phyloP scores from a whole-genome alignment of 1,140 invertebrate species.

The Halictus rubicundus region DNA sequence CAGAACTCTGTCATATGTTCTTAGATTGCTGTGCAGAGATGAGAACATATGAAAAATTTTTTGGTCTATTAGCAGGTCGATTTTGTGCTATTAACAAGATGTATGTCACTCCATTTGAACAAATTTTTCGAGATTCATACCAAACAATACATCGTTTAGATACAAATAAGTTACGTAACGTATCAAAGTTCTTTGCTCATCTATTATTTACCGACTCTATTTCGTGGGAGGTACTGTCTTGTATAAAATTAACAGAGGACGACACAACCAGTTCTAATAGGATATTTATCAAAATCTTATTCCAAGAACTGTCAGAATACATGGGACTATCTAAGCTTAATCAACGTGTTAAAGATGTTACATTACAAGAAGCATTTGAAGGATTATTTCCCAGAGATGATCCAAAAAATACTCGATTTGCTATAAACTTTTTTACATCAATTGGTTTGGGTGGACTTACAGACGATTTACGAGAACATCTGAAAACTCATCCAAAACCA shows the following conservation, averaged over 20 bases:
- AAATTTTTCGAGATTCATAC: conserved; percentile 98
- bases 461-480: conserved; percentile 94
- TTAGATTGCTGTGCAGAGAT: conserved; percentile 99
- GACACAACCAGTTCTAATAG: conserved; percentile 98
- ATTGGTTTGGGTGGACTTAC: conserved; percentile 98
- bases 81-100: conserved; percentile 96
- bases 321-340: conserved; percentile 97
- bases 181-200: conserved; percentile 99
- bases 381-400: conserved; percentile 98
- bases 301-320: conserved; percentile 97
- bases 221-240: conserved; percentile 93
- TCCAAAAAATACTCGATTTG: conserved; percentile 97
- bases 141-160: conserved; percentile 96
- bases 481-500: conserved; percentile 84
- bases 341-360: conserved; percentile 92
- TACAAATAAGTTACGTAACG: conserved; percentile 98
- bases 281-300: conserved; percentile 99
- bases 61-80: conserved; percentile 93
- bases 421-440: conserved; percentile 99
- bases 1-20: conserved; percentile 99
- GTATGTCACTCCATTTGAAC: conserved; percentile 95
- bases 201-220: conserved; percentile 98
- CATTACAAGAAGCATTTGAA: conserved; percentile 91
- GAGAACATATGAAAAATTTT: conserved; percentile 99
- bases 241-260: conserved; percentile 96